Conservation (phyloP, 1,140 invertebrate genomes). For the Meteorus sp. region DNA sequence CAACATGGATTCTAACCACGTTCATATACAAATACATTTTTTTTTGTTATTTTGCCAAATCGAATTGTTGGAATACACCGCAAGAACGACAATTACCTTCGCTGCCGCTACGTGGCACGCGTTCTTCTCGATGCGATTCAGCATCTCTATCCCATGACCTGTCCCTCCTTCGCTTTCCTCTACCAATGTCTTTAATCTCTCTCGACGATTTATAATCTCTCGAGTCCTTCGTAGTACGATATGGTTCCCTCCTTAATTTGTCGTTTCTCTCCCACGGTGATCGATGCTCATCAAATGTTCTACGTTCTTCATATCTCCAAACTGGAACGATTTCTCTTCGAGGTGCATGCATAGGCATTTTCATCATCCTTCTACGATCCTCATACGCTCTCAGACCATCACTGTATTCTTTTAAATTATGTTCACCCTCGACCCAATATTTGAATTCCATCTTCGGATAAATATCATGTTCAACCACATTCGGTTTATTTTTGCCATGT, state of each 20-base stretch:
- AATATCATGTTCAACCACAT: conserved; percentile 39
- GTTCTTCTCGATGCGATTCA: conserved; percentile 38
- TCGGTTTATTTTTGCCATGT: conserved; percentile 50
- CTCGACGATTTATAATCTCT: conserved; percentile 46
- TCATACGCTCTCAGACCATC: conserved; percentile 35
- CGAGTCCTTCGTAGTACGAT: not conserved
- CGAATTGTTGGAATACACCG: not conserved
- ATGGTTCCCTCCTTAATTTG: conserved; percentile 1
- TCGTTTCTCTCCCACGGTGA: conserved; percentile 27
- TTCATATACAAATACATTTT: not conserved
- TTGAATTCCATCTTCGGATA: conserved; percentile 43
- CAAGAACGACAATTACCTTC: conserved; percentile 29
- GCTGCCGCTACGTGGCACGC: conserved; percentile 29
- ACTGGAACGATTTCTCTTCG: conserved; percentile 27
- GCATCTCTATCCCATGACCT: conserved; percentile 45
- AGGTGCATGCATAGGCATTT: conserved; percentile 14
- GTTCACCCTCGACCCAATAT: conserved; percentile 54
- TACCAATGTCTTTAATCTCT: conserved; percentile 36
- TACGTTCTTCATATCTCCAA: conserved; percentile 28
- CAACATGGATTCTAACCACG: no score
- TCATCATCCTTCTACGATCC: conserved; percentile 23
- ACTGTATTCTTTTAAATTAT: conserved; percentile 48
- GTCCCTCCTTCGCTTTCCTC: conserved; percentile 31
- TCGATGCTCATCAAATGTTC: conserved; percentile 10
- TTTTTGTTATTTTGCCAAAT: conserved; percentile 5